phyloP scores from a whole-genome alignment of 2,797 vertebrate genomes.

The Eulemur mongoz region DNA sequence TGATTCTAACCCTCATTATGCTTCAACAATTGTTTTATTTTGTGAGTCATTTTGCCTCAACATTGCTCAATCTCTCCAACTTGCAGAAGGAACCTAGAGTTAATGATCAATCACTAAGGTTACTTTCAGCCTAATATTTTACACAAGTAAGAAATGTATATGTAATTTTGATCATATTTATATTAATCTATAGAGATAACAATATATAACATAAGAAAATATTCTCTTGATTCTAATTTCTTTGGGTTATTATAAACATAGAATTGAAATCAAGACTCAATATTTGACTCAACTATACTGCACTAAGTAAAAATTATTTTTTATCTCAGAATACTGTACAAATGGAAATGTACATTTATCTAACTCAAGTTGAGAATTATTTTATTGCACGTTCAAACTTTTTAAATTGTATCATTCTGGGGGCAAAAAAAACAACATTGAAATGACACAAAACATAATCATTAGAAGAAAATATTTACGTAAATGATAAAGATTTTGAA shows the following conservation, averaged over 20 bases:
- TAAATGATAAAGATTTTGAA: not conserved
- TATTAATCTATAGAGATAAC: not conserved
- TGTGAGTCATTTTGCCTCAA: not conserved
- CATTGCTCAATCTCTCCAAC: not conserved
- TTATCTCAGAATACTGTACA: not conserved
- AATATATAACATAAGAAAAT: not conserved
- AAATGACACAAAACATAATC: not conserved
- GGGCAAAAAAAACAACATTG: not conserved
- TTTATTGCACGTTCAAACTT: not conserved
- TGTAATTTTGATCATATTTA: not conserved
- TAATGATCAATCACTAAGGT: not conserved
- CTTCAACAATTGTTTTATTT: not conserved
- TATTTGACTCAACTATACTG: not conserved
- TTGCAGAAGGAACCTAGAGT: not conserved
- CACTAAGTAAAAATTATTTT: not conserved
- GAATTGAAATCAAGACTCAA: not conserved
- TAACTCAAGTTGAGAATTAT: not conserved
- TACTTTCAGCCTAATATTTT: not conserved
- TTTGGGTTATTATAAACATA: not conserved
- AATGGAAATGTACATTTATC: not conserved
- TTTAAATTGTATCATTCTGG: not conserved
- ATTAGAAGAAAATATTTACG: conserved; percentile 20
- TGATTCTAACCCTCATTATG: not conserved
- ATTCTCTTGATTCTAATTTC: not conserved
- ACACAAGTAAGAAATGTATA: not conserved